Evolutionary conservation across 2,797 vertebrate genomes (phyloP).

Genomic region (Xenops minutus): DNA sequence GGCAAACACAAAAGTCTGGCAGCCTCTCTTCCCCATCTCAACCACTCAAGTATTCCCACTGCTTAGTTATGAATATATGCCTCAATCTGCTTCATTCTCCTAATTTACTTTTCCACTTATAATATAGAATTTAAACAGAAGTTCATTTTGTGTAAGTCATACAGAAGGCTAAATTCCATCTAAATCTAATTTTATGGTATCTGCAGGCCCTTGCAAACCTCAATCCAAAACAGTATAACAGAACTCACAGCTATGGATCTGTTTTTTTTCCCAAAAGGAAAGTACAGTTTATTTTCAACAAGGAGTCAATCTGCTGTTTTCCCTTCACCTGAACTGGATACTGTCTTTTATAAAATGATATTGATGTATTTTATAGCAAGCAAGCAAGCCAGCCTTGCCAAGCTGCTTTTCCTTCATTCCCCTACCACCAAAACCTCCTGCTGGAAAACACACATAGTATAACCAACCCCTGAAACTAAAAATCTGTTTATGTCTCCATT

Average conservation of each 20-base stretch:
- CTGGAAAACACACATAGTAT: background rate
- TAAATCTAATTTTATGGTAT: background rate
- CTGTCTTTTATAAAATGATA: background rate
- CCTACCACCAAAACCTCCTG: background rate
- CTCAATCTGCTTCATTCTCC: background rate
- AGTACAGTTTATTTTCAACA: background rate
- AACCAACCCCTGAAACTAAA: background rate
- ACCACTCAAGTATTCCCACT: background rate
- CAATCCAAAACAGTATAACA: background rate
- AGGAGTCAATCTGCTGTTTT: background rate
- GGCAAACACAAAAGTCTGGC: background rate
- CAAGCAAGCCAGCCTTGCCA: background rate
- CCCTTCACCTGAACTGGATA: background rate
- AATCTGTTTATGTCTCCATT: background rate
- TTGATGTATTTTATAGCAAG: background rate
- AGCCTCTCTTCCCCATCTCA: background rate
- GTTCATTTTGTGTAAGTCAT: background rate
- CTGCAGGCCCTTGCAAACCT: background rate
- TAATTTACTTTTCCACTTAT: background rate
- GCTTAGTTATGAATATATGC: background rate
- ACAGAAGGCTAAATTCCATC: background rate
- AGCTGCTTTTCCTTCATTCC: background rate
- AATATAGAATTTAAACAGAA: background rate
- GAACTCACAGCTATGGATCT: fast-evolving
- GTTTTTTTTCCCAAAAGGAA: background rate